Evolutionary conservation across 2,113 vertebrate genomes (phyloP), one percentile per base, ranked within the genome.

Genomic region (Phaethon lepturus): DNA sequence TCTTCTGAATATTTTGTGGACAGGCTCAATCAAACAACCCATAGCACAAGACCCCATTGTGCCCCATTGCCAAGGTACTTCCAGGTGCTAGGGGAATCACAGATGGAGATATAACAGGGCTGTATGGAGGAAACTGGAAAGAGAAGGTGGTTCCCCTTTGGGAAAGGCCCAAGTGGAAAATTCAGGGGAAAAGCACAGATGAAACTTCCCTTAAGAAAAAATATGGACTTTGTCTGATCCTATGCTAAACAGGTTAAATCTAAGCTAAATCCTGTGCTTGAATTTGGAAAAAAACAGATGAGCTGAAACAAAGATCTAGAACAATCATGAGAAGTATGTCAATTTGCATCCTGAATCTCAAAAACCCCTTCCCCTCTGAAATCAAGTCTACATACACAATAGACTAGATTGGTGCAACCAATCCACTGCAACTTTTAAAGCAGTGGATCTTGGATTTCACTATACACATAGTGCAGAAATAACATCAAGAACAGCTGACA

Each of bases 271-370:
- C 4, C 1, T 69, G 15, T 50, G 18, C 28, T 50, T 45, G 31
- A 52, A 74, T 11, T 40, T 79, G 26, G 53, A 45, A 56, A 80
- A 68, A 86, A 35, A 6, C 15, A 33, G 11, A 55, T 18, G 12
- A 85, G 10, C 18, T 66, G 47, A 86, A 90, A 45, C 18, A 72
- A 63, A 77, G 24, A 7, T 69, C 29, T 53, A 63, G 64, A 64
- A 59, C 31, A 38, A 73, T 17, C 1, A 8, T 8, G 9, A 78
- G 4, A 49, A n/a, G 7, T 11, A 52, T 0, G 1, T 31, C 18
- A 38, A 44, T 56, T 91, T 62, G 22, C 60, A 49, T 20, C 35
- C 1, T 28, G n/a, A 84, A 59, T 19, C 38, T 55, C 13, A 59
- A 67, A 81, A 47, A 0, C 0, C 6, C 19, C 12, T 68, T 86